Evolutionary conservation across 1,140 invertebrate species (phyloP).

Genomic region (Amphibalanus amphitrite): DNA sequence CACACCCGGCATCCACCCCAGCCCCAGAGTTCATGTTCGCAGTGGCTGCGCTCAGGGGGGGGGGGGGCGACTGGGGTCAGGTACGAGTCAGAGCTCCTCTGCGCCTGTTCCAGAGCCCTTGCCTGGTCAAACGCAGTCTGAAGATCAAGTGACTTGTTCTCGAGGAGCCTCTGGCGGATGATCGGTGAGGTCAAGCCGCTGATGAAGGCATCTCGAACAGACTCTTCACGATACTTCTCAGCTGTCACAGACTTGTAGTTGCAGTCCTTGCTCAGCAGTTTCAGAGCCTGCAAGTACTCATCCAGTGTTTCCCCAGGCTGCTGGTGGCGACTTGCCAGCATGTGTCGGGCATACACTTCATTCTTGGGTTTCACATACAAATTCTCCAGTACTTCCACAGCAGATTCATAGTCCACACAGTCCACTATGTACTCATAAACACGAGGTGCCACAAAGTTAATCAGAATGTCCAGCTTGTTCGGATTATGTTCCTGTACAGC

Average conservation of each 20-base stretch:
- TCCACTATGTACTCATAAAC: conserved; percentile 10
- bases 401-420: background rate
- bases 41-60: background rate
- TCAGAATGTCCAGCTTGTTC: conserved; percentile 13
- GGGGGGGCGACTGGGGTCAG: background rate
- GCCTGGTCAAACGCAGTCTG: conserved; percentile 12
- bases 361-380: conserved; percentile 12
- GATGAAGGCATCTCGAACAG: conserved; percentile 14
- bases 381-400: background rate
- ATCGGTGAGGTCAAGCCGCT: conserved; percentile 8
- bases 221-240: conserved; percentile 12
- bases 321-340: conserved; percentile 9
- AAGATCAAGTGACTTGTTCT: conserved; percentile 11
- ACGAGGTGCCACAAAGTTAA: conserved; percentile 11
- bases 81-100: background rate
- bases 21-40: background rate
- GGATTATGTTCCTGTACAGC: conserved; percentile 1
- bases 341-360: conserved; percentile 13
- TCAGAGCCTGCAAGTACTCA: conserved; percentile 12
- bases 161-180: conserved; percentile 11
- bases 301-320: conserved; percentile 11
- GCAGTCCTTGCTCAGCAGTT: conserved; percentile 14
- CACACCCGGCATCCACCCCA: background rate
- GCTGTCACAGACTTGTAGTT: conserved; percentile 10
- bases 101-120: conserved; percentile 8